These are phyloP conservation scores for Malacoctenus gilli DNA, from an alignment of 2,797 vertebrate genomes.

Conservation along the genomic window DNA sequence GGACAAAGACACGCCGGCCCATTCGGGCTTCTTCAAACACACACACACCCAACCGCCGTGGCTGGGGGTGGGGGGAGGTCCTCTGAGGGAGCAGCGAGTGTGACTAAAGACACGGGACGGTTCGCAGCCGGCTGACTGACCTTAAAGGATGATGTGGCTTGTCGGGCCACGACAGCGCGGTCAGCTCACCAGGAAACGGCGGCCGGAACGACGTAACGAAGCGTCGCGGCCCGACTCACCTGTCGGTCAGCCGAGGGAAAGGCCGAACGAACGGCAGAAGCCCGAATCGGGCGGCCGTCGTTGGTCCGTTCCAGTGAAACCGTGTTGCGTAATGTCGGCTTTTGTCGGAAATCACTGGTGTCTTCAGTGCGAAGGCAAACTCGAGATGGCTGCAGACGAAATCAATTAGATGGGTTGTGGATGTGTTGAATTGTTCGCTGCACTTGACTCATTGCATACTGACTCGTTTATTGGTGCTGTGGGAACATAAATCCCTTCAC, in stretches of 20 bases:
- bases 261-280: neutral
- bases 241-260: neutral
- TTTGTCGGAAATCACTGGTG: too few species aligned
- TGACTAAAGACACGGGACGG: constrained; percentile 48
- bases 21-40: constrained; percentile 33
- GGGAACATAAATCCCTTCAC: too few species aligned
- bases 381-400: too few species aligned
- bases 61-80: constrained; percentile 56
- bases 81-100: constrained; percentile 29
- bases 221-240: neutral
- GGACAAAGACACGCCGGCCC: constrained; percentile 45
- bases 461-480: too few species aligned
- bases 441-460: too few species aligned
- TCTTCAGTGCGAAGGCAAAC: too few species aligned
- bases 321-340: too few species aligned
- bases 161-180: constrained; percentile 39
- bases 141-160: constrained; percentile 50
- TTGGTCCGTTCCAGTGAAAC: too few species aligned
- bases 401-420: too few species aligned
- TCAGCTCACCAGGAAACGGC: constrained; percentile 28
- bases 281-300: too few species aligned
- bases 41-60: constrained; percentile 48
- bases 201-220: constrained; percentile 37
- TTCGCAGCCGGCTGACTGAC: constrained; percentile 53
- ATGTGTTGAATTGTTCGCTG: too few species aligned